These are phyloP conservation scores for Carcina quercana DNA, from an alignment of 2,888 invertebrate genomes.

Conservation along the genomic window DNA sequence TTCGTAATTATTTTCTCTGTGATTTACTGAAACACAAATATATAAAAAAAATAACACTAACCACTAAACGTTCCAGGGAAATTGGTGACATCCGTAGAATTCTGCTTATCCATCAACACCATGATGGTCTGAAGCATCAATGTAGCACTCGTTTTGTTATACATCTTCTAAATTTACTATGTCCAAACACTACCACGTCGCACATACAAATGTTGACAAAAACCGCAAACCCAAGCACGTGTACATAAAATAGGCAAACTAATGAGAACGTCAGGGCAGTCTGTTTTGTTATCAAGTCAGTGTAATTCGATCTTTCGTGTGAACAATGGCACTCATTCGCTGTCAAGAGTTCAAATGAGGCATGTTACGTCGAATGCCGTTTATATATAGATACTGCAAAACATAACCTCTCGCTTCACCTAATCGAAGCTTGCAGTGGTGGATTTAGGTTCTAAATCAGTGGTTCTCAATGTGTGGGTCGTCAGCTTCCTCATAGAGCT, in stretches of 20 bases:
- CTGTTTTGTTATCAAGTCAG: slow-evolving; percentile 21
- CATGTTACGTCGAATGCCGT: slow-evolving; percentile 30
- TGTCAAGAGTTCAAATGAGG: slow-evolving; percentile 44
- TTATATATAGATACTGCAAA: slow-evolving; percentile 62
- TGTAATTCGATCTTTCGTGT: slow-evolving; percentile 30
- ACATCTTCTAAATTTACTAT: slow-evolving; percentile 53
- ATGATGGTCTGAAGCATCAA: slow-evolving; percentile 69
- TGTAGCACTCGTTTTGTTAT: slow-evolving; percentile 63
- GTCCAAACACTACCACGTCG: slow-evolving; percentile 13
- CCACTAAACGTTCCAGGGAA: slow-evolving; percentile 49
- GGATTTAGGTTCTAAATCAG: no score
- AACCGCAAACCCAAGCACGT: slow-evolving; percentile 14
- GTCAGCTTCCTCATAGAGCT: no score
- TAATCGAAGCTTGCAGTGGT: no score
- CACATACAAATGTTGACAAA: slow-evolving; percentile 11
- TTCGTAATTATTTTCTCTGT: no score
- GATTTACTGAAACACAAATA: no score
- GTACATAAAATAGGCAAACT: no score
- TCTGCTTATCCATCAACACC: slow-evolving; percentile 66
- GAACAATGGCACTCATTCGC: slow-evolving; percentile 26
- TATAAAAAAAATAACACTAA: slow-evolving; percentile 37
- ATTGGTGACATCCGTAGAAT: slow-evolving; percentile 53
- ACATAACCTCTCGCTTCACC: no score
- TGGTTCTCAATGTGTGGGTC: no score
- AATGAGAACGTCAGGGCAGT: slow-evolving; percentile 22